phyloP scores from a whole-genome alignment of 2,888 invertebrate genomes.

The Altica lythri region DNA sequence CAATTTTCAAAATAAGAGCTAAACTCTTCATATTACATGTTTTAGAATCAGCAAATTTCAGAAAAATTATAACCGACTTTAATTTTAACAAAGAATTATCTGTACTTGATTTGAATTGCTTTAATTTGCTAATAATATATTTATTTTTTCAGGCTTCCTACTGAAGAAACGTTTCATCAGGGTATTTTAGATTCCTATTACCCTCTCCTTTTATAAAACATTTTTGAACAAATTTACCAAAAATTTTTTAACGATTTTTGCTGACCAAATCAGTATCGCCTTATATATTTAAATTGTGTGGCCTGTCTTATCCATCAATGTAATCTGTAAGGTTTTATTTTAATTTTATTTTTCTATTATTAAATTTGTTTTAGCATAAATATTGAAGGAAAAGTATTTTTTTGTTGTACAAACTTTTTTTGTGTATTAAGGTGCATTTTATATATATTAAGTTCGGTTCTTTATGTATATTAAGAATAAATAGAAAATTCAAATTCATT shows the following conservation, averaged over 20 bases:
- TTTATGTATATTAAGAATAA: constrained; percentile 5
- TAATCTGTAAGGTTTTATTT: constrained; percentile 8
- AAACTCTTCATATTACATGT: no score
- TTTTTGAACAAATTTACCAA: constrained; percentile 41
- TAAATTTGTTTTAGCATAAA: no score
- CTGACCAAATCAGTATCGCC: constrained; percentile 33
- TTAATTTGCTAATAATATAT: not conserved
- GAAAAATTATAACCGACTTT: no score
- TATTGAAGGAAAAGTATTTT: not conserved
- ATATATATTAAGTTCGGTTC: constrained; percentile 5
- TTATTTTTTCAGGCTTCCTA: constrained; percentile 21
- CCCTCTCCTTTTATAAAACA: constrained; percentile 29
- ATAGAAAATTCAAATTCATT: constrained; percentile 10
- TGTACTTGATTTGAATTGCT: no score
- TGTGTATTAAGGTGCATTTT: no score
- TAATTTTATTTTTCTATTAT: no score
- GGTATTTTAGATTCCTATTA: constrained; percentile 25
- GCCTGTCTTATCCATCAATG: constrained; percentile 17
- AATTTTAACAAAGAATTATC: no score
- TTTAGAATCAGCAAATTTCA: no score
- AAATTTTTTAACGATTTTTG: constrained; percentile 33
- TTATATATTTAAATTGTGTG: constrained; percentile 23
- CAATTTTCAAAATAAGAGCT: no score
- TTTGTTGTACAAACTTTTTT: no score
- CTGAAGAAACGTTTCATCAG: constrained; percentile 9